Percentiles rank a stretch among this genome's conserved stretches.
Conservation (phyloP, 2,113 vertebrate genomes). For the Acrocephalus kingi region DNA sequence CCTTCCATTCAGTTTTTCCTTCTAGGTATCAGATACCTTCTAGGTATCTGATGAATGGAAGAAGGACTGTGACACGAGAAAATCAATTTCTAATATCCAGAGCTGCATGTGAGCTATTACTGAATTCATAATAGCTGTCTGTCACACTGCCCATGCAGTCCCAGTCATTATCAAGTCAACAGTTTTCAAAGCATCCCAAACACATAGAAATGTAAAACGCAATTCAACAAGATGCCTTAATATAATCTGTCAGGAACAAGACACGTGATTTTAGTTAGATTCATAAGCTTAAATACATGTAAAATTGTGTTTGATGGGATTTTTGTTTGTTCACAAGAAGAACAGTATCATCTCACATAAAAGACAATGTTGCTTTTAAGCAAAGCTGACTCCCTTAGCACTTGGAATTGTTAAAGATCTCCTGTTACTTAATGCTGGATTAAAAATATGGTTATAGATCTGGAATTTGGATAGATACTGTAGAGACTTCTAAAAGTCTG, state of each 20-base stretch:
- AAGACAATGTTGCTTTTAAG: background rate
- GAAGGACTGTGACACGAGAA: background rate
- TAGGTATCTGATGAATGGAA: background rate
- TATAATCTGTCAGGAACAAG: background rate
- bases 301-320: background rate
- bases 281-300: background rate
- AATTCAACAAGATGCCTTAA: background rate
- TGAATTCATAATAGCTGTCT: background rate
- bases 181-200: background rate
- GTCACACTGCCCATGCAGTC: background rate
- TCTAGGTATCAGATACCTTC: background rate
- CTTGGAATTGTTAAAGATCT: background rate
- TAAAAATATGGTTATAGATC: background rate
- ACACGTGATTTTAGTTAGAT: background rate
- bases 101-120: background rate
- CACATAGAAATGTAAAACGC: background rate
- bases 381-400: background rate
- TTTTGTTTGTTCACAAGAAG: background rate
- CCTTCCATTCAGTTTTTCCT: background rate
- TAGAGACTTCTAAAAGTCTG: background rate
- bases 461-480: background rate
- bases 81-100: background rate
- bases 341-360: background rate
- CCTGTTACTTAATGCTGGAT: background rate
- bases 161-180: background rate